Evolutionary conservation across 2,113 vertebrate genomes (phyloP).

Genomic region (Varanus komodoensis): DNA sequence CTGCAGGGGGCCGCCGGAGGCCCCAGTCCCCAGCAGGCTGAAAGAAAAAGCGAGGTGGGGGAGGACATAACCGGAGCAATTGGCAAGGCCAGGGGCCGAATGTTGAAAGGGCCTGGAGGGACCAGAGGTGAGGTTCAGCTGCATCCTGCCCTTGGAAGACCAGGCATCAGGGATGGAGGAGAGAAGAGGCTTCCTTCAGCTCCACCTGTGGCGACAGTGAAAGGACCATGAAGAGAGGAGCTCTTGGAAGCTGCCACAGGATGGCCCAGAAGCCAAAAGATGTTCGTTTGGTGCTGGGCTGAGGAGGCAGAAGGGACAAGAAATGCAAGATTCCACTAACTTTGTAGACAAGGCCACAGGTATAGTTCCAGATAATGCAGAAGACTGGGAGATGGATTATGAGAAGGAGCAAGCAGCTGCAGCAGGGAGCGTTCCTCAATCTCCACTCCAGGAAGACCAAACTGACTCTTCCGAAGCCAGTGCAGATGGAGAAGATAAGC

Average conservation of each 20-base stretch:
- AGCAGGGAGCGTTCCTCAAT: fast-evolving
- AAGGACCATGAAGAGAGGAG: slow-evolving; percentile 1
- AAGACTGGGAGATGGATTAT: slow-evolving; percentile 75
- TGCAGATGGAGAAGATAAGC: not conserved
- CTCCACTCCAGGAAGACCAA: not conserved
- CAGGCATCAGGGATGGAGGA: not conserved
- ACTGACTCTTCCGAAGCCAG: not conserved
- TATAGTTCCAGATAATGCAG: not conserved
- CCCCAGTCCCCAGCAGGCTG: not conserved
- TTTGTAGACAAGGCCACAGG: fast-evolving
- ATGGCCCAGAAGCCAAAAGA: slow-evolving; percentile 24
- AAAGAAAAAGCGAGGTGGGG: not conserved
- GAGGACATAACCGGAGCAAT: not conserved
- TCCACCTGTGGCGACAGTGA: not conserved
- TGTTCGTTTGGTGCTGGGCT: not conserved
- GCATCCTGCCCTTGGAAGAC: not conserved
- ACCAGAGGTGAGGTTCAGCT: not conserved
- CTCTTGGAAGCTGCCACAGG: not conserved
- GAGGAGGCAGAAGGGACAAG: not conserved
- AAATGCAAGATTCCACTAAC: not conserved
- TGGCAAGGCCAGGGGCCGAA: not conserved
- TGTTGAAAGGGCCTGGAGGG: not conserved
- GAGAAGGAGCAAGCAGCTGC: not conserved
- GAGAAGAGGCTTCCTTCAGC: not conserved
- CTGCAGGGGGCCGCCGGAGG: not conserved